These are phyloP conservation scores for Ptiloglossa arizonensis DNA, from an alignment of 1,140 invertebrate species.

Conservation along the genomic window DNA sequence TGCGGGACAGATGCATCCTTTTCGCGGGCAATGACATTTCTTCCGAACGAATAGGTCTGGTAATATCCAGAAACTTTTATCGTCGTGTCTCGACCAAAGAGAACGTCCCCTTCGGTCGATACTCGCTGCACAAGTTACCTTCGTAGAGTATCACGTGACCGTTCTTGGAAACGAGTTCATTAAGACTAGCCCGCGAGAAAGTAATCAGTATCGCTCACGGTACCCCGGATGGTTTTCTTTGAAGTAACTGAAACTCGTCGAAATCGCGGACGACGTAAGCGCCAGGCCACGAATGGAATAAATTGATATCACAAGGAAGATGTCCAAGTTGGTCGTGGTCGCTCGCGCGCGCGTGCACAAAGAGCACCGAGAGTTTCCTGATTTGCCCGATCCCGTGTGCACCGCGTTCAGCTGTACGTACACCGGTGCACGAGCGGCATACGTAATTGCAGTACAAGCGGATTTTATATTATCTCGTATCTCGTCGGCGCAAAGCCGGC, in stretches of 20 bases:
- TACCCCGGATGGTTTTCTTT: too few relatives aligned
- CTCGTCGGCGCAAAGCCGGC: not conserved
- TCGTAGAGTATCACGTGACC: too few relatives aligned
- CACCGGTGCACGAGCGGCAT: constrained; percentile 6
- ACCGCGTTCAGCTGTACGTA: constrained; percentile 3
- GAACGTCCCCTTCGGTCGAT: too few relatives aligned
- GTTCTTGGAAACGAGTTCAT: too few relatives aligned
- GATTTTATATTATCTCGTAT: constrained; percentile 41
- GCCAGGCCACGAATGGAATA: not conserved
- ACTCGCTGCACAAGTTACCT: too few relatives aligned
- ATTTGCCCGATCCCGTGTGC: constrained; percentile 5
- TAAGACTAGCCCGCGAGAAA: too few relatives aligned
- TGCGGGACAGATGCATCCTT: too few relatives aligned
- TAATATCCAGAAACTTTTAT: too few relatives aligned
- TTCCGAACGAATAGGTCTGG: too few relatives aligned
- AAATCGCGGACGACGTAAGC: not conserved
- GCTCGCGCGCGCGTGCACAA: not conserved
- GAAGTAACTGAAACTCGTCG: not conserved
- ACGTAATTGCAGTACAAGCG: constrained; percentile 34
- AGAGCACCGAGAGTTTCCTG: not conserved
- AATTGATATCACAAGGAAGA: not conserved
- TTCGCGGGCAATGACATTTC: too few relatives aligned
- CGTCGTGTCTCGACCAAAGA: too few relatives aligned
- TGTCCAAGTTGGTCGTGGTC: not conserved
- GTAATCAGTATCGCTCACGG: too few relatives aligned